Percentiles rank a stretch among this genome's conserved stretches.
Conservation (phyloP, 2,888 invertebrate genomes). For the Acleris literana region DNA sequence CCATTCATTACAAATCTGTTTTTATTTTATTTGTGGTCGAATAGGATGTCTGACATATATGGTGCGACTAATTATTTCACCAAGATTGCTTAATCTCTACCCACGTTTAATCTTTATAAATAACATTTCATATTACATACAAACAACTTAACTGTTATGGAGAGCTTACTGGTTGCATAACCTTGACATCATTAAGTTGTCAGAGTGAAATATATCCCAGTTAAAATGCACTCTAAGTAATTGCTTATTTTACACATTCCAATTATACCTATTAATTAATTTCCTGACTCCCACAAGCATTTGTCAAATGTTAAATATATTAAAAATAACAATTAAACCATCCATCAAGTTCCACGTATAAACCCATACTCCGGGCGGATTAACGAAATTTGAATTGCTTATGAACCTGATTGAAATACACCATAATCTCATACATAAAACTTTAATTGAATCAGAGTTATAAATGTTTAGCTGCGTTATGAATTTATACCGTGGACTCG, state of each 20-base stretch:
- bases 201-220: constrained; percentile 5
- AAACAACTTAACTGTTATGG: constrained; percentile 13
- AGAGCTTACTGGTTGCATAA: constrained; percentile 2
- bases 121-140: constrained; percentile 2
- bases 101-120: constrained; percentile 1
- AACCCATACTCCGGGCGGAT: constrained; percentile 60
- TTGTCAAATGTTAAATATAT: constrained; percentile 39
- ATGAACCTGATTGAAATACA: constrained; percentile 75
- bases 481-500: constrained; percentile 49
- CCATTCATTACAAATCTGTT: neutral
- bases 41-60: neutral
- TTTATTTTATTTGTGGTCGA: neutral
- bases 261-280: constrained; percentile 40
- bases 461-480: constrained; percentile 44
- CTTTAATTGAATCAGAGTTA: constrained; percentile 60
- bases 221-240: constrained; percentile 20
- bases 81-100: constrained; percentile 7
- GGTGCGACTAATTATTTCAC: neutral
- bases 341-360: constrained; percentile 36
- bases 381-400: constrained; percentile 78
- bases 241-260: constrained; percentile 23
- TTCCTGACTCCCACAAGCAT: constrained; percentile 32
- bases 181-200: constrained; percentile 15
- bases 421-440: constrained; percentile 61
- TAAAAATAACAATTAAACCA: constrained; percentile 40